Conservation (phyloP, 2,888 invertebrate genomes). For the Campopleginae sp. region DNA sequence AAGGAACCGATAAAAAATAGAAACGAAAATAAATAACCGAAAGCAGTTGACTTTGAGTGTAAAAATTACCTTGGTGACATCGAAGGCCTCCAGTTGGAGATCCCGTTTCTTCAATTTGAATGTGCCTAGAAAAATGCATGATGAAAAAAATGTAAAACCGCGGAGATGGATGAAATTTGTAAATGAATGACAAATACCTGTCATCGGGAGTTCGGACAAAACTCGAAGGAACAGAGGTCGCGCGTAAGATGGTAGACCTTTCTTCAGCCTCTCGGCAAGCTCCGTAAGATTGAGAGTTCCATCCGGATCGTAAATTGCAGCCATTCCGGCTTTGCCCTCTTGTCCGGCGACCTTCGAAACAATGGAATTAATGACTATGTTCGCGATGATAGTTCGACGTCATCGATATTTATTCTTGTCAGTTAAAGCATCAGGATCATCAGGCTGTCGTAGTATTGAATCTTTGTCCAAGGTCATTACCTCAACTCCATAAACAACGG, state of each 20-base stretch:
- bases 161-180: not conserved
- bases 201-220: conserved; percentile 91
- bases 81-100: conserved; percentile 93
- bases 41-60: not conserved
- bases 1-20: not conserved
- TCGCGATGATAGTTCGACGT: not conserved
- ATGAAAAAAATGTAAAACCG: conserved; percentile 25
- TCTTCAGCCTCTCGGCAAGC: conserved; percentile 88
- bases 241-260: conserved; percentile 93
- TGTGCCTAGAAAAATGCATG: conserved; percentile 87
- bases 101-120: conserved; percentile 97
- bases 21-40: conserved; percentile 2
- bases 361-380: conserved; percentile 9
- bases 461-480: conserved; percentile 83
- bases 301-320: conserved; percentile 91
- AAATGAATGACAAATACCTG: conserved; percentile 84
- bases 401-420: not conserved
- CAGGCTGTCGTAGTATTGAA: not conserved
- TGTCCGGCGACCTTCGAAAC: conserved; percentile 88
- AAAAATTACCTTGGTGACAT: conserved; percentile 89
- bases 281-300: conserved; percentile 86
- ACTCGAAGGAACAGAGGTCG: conserved; percentile 95
- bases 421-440: not conserved
- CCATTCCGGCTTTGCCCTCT: conserved; percentile 97
- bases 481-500: conserved; percentile 96